Base-by-base conservation (phyloP, 2,797 vertebrate species). In the Crenuchus spilurus region DNA sequence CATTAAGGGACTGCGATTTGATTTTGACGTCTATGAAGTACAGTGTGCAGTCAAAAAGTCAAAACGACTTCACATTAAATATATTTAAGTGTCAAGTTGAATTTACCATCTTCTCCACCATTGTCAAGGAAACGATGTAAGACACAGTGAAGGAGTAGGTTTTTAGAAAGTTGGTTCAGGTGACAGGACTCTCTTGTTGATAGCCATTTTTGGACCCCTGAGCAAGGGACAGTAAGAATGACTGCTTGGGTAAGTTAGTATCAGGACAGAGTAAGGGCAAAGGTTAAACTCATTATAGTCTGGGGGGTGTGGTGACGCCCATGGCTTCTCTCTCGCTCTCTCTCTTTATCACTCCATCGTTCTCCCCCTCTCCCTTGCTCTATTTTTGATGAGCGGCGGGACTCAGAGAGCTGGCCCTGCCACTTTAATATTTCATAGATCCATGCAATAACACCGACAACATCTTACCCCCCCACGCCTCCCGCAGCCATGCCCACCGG, bases 331-430 rank as follows among this genome's bases (percentile, higher is more conserved):
- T 80, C 37, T 61, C 60, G 73, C 78, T 77, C 78, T 51, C 49
- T 46, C 68, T 37, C 44, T 54, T 22, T 48, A 41, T 33, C 7
- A 9, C 42, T 37, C 20, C 31, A 4, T 62, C 77, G 71, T 79
- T 82, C 81, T 80, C 28, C 24, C 66, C 42, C 48, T 58, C 42
- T 20, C 52, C 28, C 28, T 51, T 88, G 82, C 92, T 94, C 90
- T 90, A 90, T 94, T 93, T 94, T 94, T 93, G 90, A 94, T 92
- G 91, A 89, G 91, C 81, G 82, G 84, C 76, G 89, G 89, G 84
- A 90, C 84, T 79, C 61, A 44, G 84, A 90, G 87, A 85, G 86
- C 86, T 86, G 82, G 84, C 86, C 87, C 83, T 88, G 87, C 80
- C 86, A 86, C 86, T 91, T 96, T 91, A 92, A 91, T 91, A 95